Base-by-base conservation (phyloP, 2,113 vertebrate species). In the Malurus elegans region DNA sequence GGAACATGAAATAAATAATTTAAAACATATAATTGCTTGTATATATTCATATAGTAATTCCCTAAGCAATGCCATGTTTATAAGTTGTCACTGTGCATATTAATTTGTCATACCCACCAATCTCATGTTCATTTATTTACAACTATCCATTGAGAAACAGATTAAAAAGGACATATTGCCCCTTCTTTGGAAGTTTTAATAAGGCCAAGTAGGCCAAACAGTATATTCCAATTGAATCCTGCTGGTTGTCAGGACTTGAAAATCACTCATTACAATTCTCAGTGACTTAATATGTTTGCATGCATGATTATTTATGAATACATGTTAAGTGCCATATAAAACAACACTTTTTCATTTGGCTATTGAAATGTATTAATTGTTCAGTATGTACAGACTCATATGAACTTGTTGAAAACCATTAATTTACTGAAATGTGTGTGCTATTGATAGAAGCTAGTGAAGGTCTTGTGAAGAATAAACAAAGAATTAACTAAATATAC, bases 1-100 rank as follows among this genome's bases (percentile, higher is more conserved):
- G 71, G 97, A 96, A 98, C 98, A 98, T 97, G 95, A 97, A 97
- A 98, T 96, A 98, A 98, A 98, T 98, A 86, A 98, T 97, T 98
- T 98, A 98, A 98, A 99, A 99, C 94, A 97, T 98, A 98, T 98
- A 99, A 98, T 99, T 98, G 97, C 97, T 98, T 98, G 98, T 97
- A 98, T 97, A 97, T 98, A 98, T 99, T 98, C 98, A 82, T 97
- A 98, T 97, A 98, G 98, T 98, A 98, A 98, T 98, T 98, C 98
- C 97, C 98, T 93, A 97, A 98, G 88, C 70, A 74, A 97, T 96
- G 92, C 88, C 92, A 83, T 71, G 58, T 96, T 97, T 98, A 80
- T 97, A 97, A 98, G 95, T 95, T 98, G 97, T 97, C 97, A 97
- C 97, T 97, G 92, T 98, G 98, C 98, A 98, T 98, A 98, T 98